Conservation (phyloP, 2,888 invertebrate genomes). For the Smittia aterrima region DNA sequence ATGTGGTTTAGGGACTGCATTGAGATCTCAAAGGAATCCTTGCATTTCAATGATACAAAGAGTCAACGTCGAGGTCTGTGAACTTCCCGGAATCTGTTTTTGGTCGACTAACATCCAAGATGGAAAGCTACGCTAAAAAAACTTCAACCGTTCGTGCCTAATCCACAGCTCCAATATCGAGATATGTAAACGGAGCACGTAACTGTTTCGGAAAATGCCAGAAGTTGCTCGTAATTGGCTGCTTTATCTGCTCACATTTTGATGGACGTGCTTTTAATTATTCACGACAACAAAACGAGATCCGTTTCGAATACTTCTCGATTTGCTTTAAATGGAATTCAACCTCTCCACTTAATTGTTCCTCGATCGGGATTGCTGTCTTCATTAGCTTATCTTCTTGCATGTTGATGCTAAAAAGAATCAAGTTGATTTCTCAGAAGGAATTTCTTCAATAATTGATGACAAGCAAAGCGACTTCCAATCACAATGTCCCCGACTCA, state of each 20-base stretch:
- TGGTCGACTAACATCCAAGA: too few species aligned
- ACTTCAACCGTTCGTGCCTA: too few species aligned
- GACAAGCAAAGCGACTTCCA: constrained; percentile 30
- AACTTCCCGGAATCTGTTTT: too few species aligned
- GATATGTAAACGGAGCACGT: neutral
- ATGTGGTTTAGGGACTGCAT: too few species aligned
- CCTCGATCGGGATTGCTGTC: neutral
- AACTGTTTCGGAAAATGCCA: neutral
- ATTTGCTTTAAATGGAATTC: neutral
- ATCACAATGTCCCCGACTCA: neutral
- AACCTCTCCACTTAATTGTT: neutral
- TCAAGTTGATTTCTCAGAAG: constrained; percentile 24
- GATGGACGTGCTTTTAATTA: constrained; percentile 36
- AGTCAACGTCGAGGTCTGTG: too few species aligned
- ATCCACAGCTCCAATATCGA: too few species aligned
- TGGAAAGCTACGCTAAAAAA: too few species aligned
- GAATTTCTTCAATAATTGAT: constrained; percentile 38
- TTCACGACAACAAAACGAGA: constrained; percentile 20
- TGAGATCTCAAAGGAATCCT: too few species aligned
- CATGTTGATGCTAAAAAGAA: neutral
- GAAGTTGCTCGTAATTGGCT: constrained; percentile 23
- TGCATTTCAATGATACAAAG: too few species aligned
- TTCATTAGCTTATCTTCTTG: constrained; percentile 33
- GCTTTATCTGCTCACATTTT: constrained; percentile 38
- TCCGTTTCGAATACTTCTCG: neutral